Evolutionary conservation across 2,797 vertebrate genomes (phyloP).

Genomic region (Pelodytes ibericus): DNA sequence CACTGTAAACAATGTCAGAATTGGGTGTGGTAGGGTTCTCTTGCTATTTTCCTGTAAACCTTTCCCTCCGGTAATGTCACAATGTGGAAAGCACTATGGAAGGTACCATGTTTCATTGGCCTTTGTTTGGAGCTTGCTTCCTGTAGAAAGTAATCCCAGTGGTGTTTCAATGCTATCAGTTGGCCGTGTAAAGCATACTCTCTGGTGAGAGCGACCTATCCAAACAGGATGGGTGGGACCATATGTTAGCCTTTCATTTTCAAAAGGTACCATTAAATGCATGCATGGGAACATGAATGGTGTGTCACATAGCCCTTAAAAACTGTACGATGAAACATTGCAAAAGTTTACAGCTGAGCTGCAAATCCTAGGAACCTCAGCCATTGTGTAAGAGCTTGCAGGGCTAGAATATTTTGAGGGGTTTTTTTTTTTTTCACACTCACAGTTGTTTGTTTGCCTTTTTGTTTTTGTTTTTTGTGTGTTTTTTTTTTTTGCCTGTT

Average conservation of each 20-base stretch:
- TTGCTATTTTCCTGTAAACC: slow-evolving; percentile 25
- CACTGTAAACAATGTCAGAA: slow-evolving; percentile 20
- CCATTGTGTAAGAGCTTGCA: too few relatives aligned
- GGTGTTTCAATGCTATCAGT: slow-evolving; percentile 2
- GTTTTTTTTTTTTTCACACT: too few relatives aligned
- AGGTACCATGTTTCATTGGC: slow-evolving; percentile 14
- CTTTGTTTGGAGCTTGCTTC: background rate
- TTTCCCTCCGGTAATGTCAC: slow-evolving; percentile 1
- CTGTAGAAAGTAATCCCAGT: background rate
- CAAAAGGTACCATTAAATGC: background rate
- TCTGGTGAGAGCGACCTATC: background rate
- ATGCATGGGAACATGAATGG: slow-evolving; percentile 2
- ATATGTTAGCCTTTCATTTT: slow-evolving; percentile 5
- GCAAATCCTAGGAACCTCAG: too few relatives aligned
- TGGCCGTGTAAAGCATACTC: slow-evolving; percentile 3
- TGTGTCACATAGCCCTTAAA: background rate
- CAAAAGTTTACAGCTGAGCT: too few relatives aligned
- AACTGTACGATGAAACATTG: too few relatives aligned
- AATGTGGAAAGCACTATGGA: slow-evolving; percentile 1
- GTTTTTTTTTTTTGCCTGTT: too few relatives aligned
- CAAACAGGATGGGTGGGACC: slow-evolving; percentile 33
- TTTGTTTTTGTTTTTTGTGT: too few relatives aligned
- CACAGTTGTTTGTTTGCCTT: too few relatives aligned
- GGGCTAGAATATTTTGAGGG: too few relatives aligned
- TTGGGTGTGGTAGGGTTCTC: slow-evolving; percentile 27